A percentile compares a stretch with the other conserved stretches of the same genome.
Evolutionary conservation across 2,113 vertebrate species (phyloP).

Genomic region (Theristicus caerulescens): DNA sequence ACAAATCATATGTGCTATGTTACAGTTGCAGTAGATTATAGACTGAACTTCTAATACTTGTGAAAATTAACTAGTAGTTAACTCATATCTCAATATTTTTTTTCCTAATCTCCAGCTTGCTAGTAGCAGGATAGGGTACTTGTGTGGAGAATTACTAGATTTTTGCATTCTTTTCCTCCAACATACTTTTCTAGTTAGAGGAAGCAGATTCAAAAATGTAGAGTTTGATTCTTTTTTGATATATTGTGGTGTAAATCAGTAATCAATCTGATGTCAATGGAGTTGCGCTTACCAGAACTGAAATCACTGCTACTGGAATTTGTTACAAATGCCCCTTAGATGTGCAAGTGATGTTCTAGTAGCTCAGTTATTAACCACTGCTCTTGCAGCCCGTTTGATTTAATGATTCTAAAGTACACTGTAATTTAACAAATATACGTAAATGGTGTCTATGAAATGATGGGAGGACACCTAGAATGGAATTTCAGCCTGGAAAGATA

Average conservation of each 20-base stretch:
- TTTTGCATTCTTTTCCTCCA: background rate
- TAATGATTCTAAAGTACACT: background rate
- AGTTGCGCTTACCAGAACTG: background rate
- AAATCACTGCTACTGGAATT: background rate
- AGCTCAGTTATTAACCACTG: background rate
- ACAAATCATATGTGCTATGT: background rate
- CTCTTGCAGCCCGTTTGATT: background rate
- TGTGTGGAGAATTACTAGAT: background rate
- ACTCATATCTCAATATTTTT: background rate
- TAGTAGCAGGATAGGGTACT: background rate
- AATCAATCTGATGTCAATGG: background rate
- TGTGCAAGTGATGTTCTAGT: background rate
- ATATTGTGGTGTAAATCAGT: background rate
- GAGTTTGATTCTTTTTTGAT: background rate
- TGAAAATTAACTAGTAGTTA: background rate
- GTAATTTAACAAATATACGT: background rate
- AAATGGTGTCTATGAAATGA: background rate
- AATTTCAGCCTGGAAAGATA: background rate
- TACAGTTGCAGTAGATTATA: background rate
- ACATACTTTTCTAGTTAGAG: background rate
- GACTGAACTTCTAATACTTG: background rate
- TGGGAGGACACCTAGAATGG: background rate
- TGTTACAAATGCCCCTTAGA: background rate
- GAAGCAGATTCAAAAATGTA: background rate
- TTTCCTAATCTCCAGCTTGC: background rate